phyloP scores from a whole-genome alignment of 2,888 invertebrate species.

The Mylabris sibirica region DNA sequence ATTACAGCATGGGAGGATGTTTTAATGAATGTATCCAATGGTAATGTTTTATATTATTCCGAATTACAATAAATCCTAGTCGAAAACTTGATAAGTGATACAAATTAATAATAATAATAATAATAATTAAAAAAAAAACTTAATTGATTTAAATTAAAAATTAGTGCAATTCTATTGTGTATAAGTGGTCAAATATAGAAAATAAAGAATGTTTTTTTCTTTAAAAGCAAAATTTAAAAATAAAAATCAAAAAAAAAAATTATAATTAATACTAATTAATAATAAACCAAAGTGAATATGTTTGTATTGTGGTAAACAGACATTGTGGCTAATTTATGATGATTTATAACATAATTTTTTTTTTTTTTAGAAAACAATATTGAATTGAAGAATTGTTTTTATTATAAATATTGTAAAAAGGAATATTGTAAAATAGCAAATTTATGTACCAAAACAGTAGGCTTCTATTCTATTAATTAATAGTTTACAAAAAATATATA shows the following conservation, averaged over 20 bases:
- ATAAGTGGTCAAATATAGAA: neutral
- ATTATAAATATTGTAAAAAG: constrained; percentile 30
- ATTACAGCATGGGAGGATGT: constrained; percentile 77
- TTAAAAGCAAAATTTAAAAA: constrained; percentile 17
- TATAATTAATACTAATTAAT: too few relatives aligned
- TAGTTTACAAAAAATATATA: constrained; percentile 16
- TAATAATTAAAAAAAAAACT: neutral
- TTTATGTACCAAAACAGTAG: constrained; percentile 32
- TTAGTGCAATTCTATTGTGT: constrained; percentile 23
- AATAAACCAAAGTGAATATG: constrained; percentile 21
- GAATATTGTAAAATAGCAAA: constrained; percentile 27
- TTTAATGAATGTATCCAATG: constrained; percentile 64
- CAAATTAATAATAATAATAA: too few relatives aligned
- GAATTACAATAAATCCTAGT: constrained; percentile 62
- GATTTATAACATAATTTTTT: too few relatives aligned
- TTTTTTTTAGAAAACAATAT: neutral
- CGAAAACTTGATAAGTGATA: constrained; percentile 34
- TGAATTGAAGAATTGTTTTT: too few relatives aligned
- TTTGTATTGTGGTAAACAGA: too few relatives aligned
- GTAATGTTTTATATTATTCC: constrained; percentile 67
- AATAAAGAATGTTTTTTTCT: too few relatives aligned
- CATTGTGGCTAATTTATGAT: constrained; percentile 25
- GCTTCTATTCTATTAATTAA: constrained; percentile 19
- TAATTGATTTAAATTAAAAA: neutral
- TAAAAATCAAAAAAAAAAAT: constrained; percentile 12